Base-by-base conservation (phyloP, 2,113 vertebrate species). In the Atlantisia rogersi region DNA sequence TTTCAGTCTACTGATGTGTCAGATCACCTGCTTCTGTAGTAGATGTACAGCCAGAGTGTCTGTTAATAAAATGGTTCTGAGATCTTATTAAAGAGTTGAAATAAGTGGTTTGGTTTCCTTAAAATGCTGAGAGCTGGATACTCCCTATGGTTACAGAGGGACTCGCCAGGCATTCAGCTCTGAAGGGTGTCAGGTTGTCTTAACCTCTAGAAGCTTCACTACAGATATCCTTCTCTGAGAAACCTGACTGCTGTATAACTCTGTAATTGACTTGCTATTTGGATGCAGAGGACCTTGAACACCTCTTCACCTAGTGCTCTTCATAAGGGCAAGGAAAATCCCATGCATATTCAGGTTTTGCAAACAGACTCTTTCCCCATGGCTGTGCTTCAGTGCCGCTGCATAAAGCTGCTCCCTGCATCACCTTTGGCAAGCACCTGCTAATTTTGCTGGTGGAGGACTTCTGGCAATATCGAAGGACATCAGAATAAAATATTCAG, bases 271-370 rank as follows among this genome's bases (percentile, higher is more conserved):
- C 29, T 83, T 86, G 35, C 29, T 79, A 0, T 46, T n/a, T 82
- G 48, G 82, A 56, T 40, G 26, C 32, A 44, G 35, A 31, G 14
- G 15, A 20, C n/a, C 12, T 28, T 44, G 62, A 25, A 26, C 7
- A 58, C 19, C 9, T 4, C 22, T 63, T 63, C 16, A 24, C 21
- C 6, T 77, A 21, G n/a, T 44, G 22, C 32, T 53, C 39, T 35
- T 82, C 4, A 1, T 2, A 15, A 67, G 35, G 4, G 3, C 63
- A 59, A 21, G 65, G 31, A 62, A 86, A 83, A 55, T 32, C 40
- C 44, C 46, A 24, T 1, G 0, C 16, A 1, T 53, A 22, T 4
- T 28, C 1, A 0, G 24, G 10, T 64, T 77, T 81, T 46, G n/a
- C 64, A 86, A 10, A 32, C 26, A 42, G 24, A 24, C 55, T 10